These are phyloP conservation scores for Dallia pectoralis DNA, from an alignment of 2,797 vertebrate species.

Conservation along the genomic window DNA sequence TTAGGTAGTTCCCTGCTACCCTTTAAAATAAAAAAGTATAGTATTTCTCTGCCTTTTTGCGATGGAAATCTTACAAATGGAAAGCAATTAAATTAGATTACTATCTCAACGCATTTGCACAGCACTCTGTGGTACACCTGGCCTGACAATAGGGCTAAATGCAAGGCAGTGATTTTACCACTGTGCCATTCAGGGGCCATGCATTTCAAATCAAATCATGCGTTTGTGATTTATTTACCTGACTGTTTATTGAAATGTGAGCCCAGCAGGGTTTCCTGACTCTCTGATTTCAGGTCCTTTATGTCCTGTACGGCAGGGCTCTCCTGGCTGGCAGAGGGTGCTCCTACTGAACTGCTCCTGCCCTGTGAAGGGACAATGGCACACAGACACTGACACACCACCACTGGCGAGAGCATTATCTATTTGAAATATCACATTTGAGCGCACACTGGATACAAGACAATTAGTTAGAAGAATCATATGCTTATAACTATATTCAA, in stretches of 20 bases:
- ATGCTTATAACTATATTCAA: too few species aligned
- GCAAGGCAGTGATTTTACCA: too few species aligned
- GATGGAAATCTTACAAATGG: too few species aligned
- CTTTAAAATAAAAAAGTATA: too few species aligned
- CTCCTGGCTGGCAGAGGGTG: conserved; percentile 10
- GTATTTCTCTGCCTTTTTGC: too few species aligned
- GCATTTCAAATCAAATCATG: background rate
- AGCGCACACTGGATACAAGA: background rate
- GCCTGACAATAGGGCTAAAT: too few species aligned
- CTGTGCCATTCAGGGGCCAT: background rate
- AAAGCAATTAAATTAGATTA: too few species aligned
- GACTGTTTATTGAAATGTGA: conserved; percentile 24
- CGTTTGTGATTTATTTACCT: conserved; percentile 30
- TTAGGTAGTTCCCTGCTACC: too few species aligned
- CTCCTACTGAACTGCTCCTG: conserved; percentile 26
- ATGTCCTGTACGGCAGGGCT: conserved; percentile 11
- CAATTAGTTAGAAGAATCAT: background rate
- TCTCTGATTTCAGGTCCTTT: conserved; percentile 31
- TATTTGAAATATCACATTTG: background rate
- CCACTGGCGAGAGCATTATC: background rate
- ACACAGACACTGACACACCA: conserved; percentile 3
- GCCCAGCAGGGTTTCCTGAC: conserved; percentile 28
- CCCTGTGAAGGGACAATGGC: conserved; percentile 33
- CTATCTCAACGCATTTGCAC: too few species aligned
- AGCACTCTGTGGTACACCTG: too few species aligned